These are phyloP conservation scores for Mamestra configurata DNA, from an alignment of 1,140 invertebrate genomes.

Conservation along the genomic window DNA sequence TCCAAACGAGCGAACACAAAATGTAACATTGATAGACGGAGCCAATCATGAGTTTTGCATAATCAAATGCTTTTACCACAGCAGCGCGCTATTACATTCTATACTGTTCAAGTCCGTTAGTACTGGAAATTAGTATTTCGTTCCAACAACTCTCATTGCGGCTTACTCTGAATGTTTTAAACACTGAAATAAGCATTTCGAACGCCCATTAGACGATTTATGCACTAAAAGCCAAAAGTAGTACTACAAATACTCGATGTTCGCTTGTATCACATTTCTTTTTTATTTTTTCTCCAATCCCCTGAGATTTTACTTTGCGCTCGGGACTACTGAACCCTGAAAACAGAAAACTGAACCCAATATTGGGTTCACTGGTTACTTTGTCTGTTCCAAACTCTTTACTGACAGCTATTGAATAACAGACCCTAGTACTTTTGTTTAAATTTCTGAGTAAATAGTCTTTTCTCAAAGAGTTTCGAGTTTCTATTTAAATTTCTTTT, in stretches of 20 bases:
- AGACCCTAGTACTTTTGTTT: neutral
- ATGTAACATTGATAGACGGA: slow-evolving; percentile 34
- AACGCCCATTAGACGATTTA: slow-evolving; percentile 11
- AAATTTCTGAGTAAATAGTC: slow-evolving; percentile 23
- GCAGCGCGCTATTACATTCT: slow-evolving; percentile 14
- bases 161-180: slow-evolving; percentile 18
- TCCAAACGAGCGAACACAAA: slow-evolving; percentile 19
- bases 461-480: slow-evolving; percentile 18
- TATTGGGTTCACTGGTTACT: slow-evolving; percentile 36
- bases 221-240: slow-evolving; percentile 1
- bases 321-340: slow-evolving; percentile 23
- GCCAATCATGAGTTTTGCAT: slow-evolving; percentile 36
- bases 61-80: slow-evolving; percentile 31
- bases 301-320: slow-evolving; percentile 21
- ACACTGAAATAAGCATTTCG: slow-evolving; percentile 13
- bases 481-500: neutral
- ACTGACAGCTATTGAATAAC: slow-evolving; percentile 17
- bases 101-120: slow-evolving; percentile 10
- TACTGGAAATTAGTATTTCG: slow-evolving; percentile 34
- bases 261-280: neutral
- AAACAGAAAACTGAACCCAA: slow-evolving; percentile 16
- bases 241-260: slow-evolving; percentile 14
- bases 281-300: neutral
- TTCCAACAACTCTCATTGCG: neutral
- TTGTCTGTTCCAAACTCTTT: slow-evolving; percentile 33